Evolutionary conservation across 2,113 vertebrate genomes (phyloP), one percentile per base, ranked within the genome.

Genomic region (Archocentrus centrarchus): DNA sequence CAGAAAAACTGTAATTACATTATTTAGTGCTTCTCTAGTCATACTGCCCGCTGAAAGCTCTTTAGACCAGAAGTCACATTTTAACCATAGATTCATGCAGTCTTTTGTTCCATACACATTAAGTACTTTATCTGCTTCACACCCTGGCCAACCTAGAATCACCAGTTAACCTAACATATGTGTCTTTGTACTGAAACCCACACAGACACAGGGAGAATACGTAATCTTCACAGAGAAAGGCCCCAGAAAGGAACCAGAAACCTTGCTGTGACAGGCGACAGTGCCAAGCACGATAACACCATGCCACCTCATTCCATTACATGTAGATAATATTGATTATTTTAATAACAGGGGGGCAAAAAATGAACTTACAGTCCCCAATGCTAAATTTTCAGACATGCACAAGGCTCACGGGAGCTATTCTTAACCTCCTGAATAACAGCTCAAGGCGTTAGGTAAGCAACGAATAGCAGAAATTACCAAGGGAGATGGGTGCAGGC

Each of bases 401-500:
- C 70, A 79, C n/a, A 50, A 59, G 70, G 35, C 84, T 84, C 55
- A 37, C 14, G 39, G 70, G 79, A 85, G 61, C n/a, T 37, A 30
- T 86, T 58, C 47, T 64, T 47, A 50, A 50, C 76, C n/a, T 81
- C 82, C 53, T 32, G 47, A 39, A 14, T 75, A 75, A 80, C 30
- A 75, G 62, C 76, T 73, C 78, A 70, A 77, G 75, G 44, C 60
- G 85, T 81, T 66, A 77, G 75, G 78, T 76, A 73, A 89, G 20
- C 77, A 91, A 88, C 88, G 37, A 92, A 90, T 75, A 84, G 66
- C 14, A 80, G 76, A 60, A 61, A 62, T 80, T 63, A 41, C 64
- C 53, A 75, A 50, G 62, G 37, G 62, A 35, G 30, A 77, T 66
- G 44, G 22, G 57, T 68, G 41, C 75, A 77, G 32, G 76, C 35